Percentiles rank a stretch among this genome's conserved stretches.
Conservation (phyloP, 2,797 vertebrate species). For the Telmatherina bonti region DNA sequence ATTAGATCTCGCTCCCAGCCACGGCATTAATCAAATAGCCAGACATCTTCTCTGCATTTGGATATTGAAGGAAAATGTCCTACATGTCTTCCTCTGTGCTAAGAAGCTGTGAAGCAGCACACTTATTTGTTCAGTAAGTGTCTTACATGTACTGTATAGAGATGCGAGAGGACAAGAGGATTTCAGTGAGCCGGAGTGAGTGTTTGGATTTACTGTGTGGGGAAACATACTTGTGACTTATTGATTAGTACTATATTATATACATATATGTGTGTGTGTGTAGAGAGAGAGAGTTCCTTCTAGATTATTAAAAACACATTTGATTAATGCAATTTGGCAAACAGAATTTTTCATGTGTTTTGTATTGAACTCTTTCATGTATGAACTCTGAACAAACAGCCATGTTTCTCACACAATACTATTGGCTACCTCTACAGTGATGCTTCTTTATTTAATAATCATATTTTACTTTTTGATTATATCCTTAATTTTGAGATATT, state of each 20-base stretch:
- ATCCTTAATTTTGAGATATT: too few relatives aligned
- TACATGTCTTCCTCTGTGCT: conserved; percentile 55
- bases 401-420: too few relatives aligned
- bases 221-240: conserved; percentile 19
- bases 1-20: conserved; percentile 79
- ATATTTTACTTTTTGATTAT: too few relatives aligned
- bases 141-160: conserved; percentile 41
- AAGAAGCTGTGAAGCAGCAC: conserved; percentile 51
- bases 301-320: too few relatives aligned
- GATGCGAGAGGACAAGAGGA: conserved; percentile 47
- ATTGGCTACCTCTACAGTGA: too few relatives aligned
- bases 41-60: conserved; percentile 65
- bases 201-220: conserved; percentile 16
- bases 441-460: too few relatives aligned
- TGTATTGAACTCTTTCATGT: too few relatives aligned
- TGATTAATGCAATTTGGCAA: too few relatives aligned
- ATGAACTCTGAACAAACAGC: too few relatives aligned
- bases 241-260: conserved; percentile 24
- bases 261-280: too few relatives aligned
- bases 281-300: too few relatives aligned
- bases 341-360: too few relatives aligned
- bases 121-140: conserved; percentile 40
- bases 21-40: conserved; percentile 79
- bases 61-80: conserved; percentile 64
- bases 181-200: conserved; percentile 28